These are phyloP conservation scores for Protobothrops flavoviridis DNA, from an alignment of 2,113 vertebrate species.

Conservation along the genomic window DNA sequence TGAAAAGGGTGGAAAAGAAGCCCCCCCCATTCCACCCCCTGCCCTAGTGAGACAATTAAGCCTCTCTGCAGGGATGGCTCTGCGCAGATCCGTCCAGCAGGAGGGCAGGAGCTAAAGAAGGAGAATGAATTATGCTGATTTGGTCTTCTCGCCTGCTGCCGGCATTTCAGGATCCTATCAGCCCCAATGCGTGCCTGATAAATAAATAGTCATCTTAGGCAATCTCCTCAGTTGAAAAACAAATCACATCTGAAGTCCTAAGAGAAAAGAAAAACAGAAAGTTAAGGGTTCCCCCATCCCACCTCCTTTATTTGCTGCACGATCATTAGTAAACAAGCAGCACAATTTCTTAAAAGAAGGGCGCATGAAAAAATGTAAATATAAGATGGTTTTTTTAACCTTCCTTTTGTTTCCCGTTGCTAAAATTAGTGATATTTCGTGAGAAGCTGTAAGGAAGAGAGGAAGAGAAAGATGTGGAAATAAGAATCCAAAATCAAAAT, in stretches of 20 bases:
- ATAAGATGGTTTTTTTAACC: no score
- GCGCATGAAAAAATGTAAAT: not conserved
- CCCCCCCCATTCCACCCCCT: not conserved
- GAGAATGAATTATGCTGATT: slow-evolving; percentile 26
- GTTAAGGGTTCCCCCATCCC: not conserved
- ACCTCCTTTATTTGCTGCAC: not conserved
- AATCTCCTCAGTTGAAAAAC: slow-evolving; percentile 17
- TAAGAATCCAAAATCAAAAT: not conserved
- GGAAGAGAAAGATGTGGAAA: not conserved
- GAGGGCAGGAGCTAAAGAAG: not conserved
- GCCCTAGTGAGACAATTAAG: slow-evolving; percentile 8
- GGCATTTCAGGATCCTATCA: slow-evolving; percentile 26
- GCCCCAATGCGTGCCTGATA: slow-evolving; percentile 17
- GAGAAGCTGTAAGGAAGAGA: not conserved
- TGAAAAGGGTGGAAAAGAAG: not conserved
- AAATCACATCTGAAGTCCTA: slow-evolving; percentile 27
- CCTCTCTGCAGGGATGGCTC: not conserved
- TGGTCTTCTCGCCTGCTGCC: not conserved
- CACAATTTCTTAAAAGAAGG: not conserved
- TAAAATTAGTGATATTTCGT: not conserved
- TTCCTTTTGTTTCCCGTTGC: not conserved
- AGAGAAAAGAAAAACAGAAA: not conserved
- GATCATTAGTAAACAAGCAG: not conserved
- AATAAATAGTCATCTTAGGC: slow-evolving; percentile 21
- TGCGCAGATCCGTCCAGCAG: slow-evolving; percentile 15